Base-by-base conservation (phyloP, 1,140 invertebrate genomes). In the Sitodiplosis mosellana region DNA sequence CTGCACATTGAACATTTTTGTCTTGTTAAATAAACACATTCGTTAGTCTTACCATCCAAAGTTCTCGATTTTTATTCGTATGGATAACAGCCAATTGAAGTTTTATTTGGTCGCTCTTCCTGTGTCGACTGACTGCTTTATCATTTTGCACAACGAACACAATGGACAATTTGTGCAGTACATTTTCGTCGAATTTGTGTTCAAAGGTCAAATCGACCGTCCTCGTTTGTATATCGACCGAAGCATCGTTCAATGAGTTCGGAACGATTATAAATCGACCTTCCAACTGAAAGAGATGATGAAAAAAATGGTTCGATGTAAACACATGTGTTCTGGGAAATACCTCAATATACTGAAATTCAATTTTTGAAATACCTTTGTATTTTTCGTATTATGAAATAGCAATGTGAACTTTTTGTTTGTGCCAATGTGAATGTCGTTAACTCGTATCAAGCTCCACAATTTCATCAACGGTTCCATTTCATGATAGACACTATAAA, bases 361-460 rank as follows among this genome's bases (percentile, higher is more conserved):
- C 14, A 40, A 40, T 18, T 40, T 40, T 15, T 6, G 17, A 40
- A 4, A 15, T 18, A 40, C 37, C 37, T 40, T 40, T 18, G 37
- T 46, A 21, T 27, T n/a, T 27, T 64, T 61, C 20, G 60, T 55
- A 51, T 63, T 64, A 46, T 55, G 58, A 41, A 64, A 52, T 3
- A 64, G 36, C 41, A 64, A 42, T 1, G 61, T 60, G 37, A 64
- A 64, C 48, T 64, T 63, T 6, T 61, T 53, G 48, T 64, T 59
- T 47, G 63, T 58, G 0, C 61, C 61, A 37, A 64, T 48, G 47
- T 64, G 61, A 4, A 64, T 64, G 17, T 61, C 61, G 21, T 61
- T 64, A 2, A 64, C 47, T 33, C 63, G 61, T 0, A 61, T 58
- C 6, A 64, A 59, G 21, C 61, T 59, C 21, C 60, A 59, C 7